Base-by-base conservation (phyloP, 1,140 invertebrate species). In the Bombus sylvicola region DNA sequence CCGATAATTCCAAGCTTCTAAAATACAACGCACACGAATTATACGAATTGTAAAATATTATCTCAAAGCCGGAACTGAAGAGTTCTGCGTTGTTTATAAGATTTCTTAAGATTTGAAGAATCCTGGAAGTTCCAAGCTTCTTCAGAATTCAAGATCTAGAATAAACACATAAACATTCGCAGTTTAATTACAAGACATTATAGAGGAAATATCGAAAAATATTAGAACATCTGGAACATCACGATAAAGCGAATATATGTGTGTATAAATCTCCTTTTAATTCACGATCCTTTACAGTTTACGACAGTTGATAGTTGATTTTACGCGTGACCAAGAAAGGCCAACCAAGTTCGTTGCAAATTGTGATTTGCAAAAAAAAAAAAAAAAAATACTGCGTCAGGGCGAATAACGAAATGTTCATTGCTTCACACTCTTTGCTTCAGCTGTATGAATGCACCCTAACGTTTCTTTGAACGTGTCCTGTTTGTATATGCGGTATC, bases 381-480 rank as follows among this genome's bases (percentile, higher is more conserved):
- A 37, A 22, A 13, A 62, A n/a, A 12, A 25, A 15, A 25, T 13
- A 10, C 10, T 39, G 12, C 12, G 2, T 12, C 25, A 25, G 10
- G 37, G 2, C 39, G 69, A 71, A 39, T 39, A 71, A 28, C 22
- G 6, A 71, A 71, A 71, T 12, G 22, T 34, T 71, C 69, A 6
- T 39, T 34, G 34, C 34, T 34, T 34, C 66, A 68, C 8, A 0
- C 8, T 71, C 1, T 28, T 39, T 28, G 25, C 69, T 39, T 25
- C 25, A 34, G 22, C 9, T 28, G 69, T 74, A 25, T 74, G 72
- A 74, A 47, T 10, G n/a, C 22, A 47, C 72, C 47, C 18, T 81
- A 43, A 73, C 47, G 53, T 82, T 74, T 75, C 80, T 82, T 74
- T 43, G 37, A 62, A 81, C 69, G 69, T 75, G 57, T 82, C 62